phyloP scores from a whole-genome alignment of 2,113 vertebrate genomes.

The Drymodes brunneopygia region DNA sequence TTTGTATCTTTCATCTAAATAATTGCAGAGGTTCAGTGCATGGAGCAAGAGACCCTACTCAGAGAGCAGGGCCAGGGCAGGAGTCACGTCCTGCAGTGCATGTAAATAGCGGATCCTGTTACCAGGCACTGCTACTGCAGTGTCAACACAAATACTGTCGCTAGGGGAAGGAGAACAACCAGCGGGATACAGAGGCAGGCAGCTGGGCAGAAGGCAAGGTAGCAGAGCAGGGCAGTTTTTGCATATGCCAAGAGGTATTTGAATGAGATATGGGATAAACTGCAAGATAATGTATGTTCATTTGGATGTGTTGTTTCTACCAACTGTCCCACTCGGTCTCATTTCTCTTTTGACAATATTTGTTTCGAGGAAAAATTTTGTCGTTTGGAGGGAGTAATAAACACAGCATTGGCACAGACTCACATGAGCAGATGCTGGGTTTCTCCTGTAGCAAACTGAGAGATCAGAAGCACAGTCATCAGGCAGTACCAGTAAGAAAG shows the following conservation, averaged over 20 bases:
- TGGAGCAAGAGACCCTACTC: not conserved
- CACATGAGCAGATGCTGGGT: not conserved
- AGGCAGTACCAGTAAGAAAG: not conserved
- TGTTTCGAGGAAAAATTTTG: not conserved
- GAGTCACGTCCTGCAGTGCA: not conserved
- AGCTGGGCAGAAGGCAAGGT: not conserved
- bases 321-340: not conserved
- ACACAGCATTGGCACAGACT: not conserved
- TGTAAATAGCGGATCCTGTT: not conserved
- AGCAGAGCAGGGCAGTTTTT: not conserved
- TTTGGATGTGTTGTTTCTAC: not conserved
- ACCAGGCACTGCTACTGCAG: not conserved
- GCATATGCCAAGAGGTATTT: not conserved
- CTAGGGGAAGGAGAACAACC: not conserved
- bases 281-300: not conserved
- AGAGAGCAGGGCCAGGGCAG: not conserved
- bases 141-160: not conserved
- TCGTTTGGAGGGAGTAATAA: not conserved
- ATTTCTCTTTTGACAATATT: not conserved
- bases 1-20: not conserved
- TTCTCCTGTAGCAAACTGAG: not conserved
- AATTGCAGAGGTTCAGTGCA: not conserved
- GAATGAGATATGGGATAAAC: accelerated
- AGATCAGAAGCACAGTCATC: not conserved
- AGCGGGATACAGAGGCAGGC: not conserved